Base-by-base conservation (phyloP, 1,140 invertebrate species). In the Druon quercuslanigerum region DNA sequence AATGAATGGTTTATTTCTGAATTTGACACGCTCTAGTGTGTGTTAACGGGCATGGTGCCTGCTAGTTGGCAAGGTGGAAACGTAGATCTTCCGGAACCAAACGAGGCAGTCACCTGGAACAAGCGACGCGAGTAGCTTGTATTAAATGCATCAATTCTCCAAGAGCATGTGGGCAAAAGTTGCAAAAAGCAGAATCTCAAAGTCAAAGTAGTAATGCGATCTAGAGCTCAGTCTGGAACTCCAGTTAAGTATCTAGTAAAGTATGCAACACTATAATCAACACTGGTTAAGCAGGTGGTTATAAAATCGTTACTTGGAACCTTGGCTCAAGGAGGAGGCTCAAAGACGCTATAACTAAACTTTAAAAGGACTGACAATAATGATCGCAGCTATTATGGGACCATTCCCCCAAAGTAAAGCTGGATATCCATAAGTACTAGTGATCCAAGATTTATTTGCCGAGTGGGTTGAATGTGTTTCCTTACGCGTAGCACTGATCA, bases 81-180 rank as follows among this genome's bases (percentile, higher is more conserved):
- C 4, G 92, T 92, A 3, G 93, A 93, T 71, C 83, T 96, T 17
- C 95, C 96, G 0, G 85, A 88, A 0, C 77, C 86, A 16, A 92
- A 92, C 51, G 94, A 95, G 86, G 87, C 91, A 12, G 91, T 86
- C 0, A 46, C 56, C 0, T 86, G 85, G 20, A 92, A 91, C 25
- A 91, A 92, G 51, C 92, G 92, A 82, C 95, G 95, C 78, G 94
- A 96, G 66, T 96, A 96, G 95, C 85, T 96, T 2, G 94, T 96
- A 2, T 84, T 95, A 2, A 96, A 96, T 83, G 95, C 95, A 2
- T 87, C 92, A 20, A 93, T 95, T 50, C 83, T 97, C 3, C 92
- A 93, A 73, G 91, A 94, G 60, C 93, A 95, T 80, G 93, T 95
- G 0, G 92, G 92, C 12, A 92, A 93, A 19, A 92, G 91, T 52